phyloP scores from a whole-genome alignment of 1,140 invertebrate species.

The Lasaia peninsularis region DNA sequence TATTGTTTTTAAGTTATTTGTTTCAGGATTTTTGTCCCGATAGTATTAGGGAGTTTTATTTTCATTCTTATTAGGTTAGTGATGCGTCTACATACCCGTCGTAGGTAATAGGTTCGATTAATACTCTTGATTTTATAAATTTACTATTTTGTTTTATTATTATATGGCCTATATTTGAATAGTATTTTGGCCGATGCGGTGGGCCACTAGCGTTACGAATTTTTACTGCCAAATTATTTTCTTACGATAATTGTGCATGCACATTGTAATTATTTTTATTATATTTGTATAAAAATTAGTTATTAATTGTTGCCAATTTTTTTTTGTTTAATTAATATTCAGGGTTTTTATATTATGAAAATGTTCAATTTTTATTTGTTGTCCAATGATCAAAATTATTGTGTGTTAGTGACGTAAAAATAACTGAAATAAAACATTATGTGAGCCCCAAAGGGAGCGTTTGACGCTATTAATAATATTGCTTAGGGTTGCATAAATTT shows the following conservation, averaged over 20 bases:
- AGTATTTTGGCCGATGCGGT: conserved; percentile 72
- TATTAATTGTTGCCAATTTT: conserved; percentile 75
- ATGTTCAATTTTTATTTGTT: conserved; percentile 70
- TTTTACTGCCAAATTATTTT: conserved; percentile 78
- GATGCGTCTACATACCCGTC: conserved; percentile 64
- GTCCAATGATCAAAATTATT: conserved; percentile 75
- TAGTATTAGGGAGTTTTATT: conserved; percentile 77
- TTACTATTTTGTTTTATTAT: conserved; percentile 61
- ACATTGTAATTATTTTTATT: conserved; percentile 76
- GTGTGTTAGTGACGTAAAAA: conserved; percentile 73
- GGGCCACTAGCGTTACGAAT: conserved; percentile 75
- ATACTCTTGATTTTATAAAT: conserved; percentile 71
- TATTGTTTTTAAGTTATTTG: conserved; percentile 78
- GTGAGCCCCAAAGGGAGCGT: conserved; percentile 74
- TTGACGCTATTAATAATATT: conserved; percentile 73
- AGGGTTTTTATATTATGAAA: conserved; percentile 72
- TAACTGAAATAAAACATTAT: conserved; percentile 69
- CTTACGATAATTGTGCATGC: conserved; percentile 75
- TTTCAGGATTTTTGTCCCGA: conserved; percentile 77
- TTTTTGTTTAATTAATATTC: conserved; percentile 71
- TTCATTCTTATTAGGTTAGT: conserved; percentile 69
- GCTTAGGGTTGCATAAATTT: conserved; percentile 73
- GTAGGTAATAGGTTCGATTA: conserved; percentile 66
- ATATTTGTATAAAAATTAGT: conserved; percentile 68
- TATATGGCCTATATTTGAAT: conserved; percentile 70